These are phyloP conservation scores for Metaphire vulgaris DNA, from an alignment of 1,140 invertebrate genomes.

Conservation along the genomic window DNA sequence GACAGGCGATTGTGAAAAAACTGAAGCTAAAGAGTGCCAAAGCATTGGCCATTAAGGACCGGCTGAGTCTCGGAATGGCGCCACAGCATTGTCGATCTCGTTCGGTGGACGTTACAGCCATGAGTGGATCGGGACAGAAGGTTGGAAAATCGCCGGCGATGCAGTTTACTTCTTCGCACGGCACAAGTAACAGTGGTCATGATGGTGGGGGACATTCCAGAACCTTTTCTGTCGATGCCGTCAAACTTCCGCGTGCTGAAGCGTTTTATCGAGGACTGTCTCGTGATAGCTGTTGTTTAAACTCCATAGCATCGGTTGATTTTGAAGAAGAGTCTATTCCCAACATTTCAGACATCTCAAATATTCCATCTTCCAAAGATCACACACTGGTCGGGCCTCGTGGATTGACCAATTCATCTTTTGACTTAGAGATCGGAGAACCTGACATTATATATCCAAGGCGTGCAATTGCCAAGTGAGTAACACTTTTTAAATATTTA, in stretches of 20 bases:
- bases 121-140: not conserved
- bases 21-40: conserved; percentile 76
- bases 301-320: not conserved
- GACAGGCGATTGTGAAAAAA: conserved; percentile 79
- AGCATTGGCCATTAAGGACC: conserved; percentile 70
- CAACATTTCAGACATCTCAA: not conserved
- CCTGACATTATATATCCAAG: not conserved
- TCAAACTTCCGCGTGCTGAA: conserved; percentile 29
- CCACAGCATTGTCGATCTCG: conserved; percentile 29
- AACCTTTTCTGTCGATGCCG: conserved; percentile 34
- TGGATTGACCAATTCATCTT: not conserved
- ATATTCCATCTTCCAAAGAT: not conserved
- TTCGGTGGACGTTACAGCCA: not conserved
- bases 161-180: conserved; percentile 31
- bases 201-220: conserved; percentile 35
- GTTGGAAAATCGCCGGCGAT: conserved; percentile 54
- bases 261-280: not conserved
- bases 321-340: not conserved
- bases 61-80: conserved; percentile 64
- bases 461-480: not conserved
- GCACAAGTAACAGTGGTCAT: conserved; percentile 30
- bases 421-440: not conserved
- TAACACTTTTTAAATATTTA: too few species aligned
- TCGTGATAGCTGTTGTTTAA: not conserved
- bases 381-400: not conserved